These are phyloP conservation scores for Medauroidea extradentata DNA, from an alignment of 1,140 invertebrate species.

Conservation along the genomic window DNA sequence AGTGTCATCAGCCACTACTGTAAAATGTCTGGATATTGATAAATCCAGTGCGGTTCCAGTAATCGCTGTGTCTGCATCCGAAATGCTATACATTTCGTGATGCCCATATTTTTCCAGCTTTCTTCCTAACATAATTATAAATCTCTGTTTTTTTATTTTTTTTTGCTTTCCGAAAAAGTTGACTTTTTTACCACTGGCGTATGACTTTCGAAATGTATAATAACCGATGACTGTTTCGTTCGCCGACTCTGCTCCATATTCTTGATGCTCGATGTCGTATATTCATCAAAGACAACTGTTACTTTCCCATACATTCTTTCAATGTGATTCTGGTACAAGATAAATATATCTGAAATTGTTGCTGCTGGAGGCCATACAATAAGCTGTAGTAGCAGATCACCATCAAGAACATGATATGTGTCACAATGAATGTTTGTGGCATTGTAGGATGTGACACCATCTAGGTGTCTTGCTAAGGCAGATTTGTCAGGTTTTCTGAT, in stretches of 20 bases:
- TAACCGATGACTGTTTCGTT: not conserved
- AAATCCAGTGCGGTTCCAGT: conserved; percentile 1
- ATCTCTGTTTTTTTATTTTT: conserved; percentile 2
- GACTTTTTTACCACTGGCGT: not conserved
- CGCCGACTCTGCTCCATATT: conserved; percentile 5
- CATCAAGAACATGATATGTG: conserved; percentile 3
- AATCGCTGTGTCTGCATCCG: conserved; percentile 6
- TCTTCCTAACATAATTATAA: not conserved
- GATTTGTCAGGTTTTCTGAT: conserved; percentile 6
- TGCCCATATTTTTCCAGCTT: not conserved
- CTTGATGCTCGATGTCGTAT: conserved; percentile 3
- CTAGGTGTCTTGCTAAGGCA: not conserved
- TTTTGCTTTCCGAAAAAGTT: conserved; percentile 3
- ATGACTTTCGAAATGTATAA: too few relatives aligned
- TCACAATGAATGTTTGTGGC: not conserved
- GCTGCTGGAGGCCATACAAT: not conserved
- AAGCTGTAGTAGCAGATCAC: not conserved
- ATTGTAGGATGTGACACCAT: not conserved
- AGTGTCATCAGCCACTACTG: conserved; percentile 6
- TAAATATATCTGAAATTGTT: not conserved
- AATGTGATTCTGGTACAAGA: not conserved
- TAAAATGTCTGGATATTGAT: not conserved
- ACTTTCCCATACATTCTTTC: conserved; percentile 1
- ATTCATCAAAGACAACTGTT: conserved; percentile 3
- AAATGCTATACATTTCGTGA: not conserved